phyloP scores from a whole-genome alignment of 2,113 vertebrate genomes.

The Mugil cephalus region DNA sequence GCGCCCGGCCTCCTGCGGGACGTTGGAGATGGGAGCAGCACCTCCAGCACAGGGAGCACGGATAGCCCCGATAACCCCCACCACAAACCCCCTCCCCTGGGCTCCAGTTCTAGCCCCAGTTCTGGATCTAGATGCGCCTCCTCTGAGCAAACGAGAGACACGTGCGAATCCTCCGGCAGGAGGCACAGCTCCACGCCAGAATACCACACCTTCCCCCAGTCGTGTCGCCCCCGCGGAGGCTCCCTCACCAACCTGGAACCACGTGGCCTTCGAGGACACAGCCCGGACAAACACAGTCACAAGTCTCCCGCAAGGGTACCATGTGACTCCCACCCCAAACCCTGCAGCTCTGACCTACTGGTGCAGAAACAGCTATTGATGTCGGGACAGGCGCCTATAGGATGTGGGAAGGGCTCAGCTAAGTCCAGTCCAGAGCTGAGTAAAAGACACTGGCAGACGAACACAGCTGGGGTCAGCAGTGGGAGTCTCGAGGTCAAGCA shows the following conservation, averaged over 20 bases:
- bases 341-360: slow-evolving; percentile 69
- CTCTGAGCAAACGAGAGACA: slow-evolving; percentile 66
- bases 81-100: slow-evolving; percentile 87
- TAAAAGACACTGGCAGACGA: slow-evolving; percentile 85
- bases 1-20: slow-evolving; percentile 87
- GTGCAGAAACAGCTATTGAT: slow-evolving; percentile 66
- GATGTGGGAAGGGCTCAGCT: slow-evolving; percentile 84
- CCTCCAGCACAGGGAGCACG: slow-evolving; percentile 93
- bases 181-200: slow-evolving; percentile 91
- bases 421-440: slow-evolving; percentile 89
- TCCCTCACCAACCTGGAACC: slow-evolving; percentile 86
- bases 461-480: slow-evolving; percentile 65
- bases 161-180: slow-evolving; percentile 86
- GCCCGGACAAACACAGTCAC: slow-evolving; percentile 89
- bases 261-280: slow-evolving; percentile 85
- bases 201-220: slow-evolving; percentile 84
- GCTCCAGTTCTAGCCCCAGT: slow-evolving; percentile 74
- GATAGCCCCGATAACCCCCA: slow-evolving; percentile 92
- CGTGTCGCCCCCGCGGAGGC: slow-evolving; percentile 77
- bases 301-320: slow-evolving; percentile 82
- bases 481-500: slow-evolving; percentile 89
- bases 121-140: slow-evolving; percentile 66
- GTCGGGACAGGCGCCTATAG: slow-evolving; percentile 74
- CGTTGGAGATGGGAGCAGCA: slow-evolving; percentile 95
- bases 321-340: slow-evolving; percentile 37